phyloP scores from a whole-genome alignment of 2,113 vertebrate genomes.

The Dromas ardeola region DNA sequence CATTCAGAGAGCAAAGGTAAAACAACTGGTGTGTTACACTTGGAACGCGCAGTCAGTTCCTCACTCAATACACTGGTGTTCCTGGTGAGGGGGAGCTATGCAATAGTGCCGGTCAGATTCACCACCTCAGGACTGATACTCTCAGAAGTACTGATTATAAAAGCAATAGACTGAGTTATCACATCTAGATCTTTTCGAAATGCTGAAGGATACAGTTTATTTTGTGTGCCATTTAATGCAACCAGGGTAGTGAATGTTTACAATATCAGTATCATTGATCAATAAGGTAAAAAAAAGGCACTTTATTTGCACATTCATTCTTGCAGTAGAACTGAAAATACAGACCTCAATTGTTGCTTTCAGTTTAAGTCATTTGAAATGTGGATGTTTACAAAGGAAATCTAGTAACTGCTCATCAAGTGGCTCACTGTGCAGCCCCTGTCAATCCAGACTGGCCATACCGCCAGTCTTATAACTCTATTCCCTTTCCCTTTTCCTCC shows the following conservation, averaged over 20 bases:
- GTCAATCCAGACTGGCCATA: neutral
- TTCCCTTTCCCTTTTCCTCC: neutral
- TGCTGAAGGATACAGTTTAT: neutral
- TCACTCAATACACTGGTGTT: neutral
- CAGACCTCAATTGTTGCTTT: neutral
- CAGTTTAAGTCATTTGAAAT: neutral
- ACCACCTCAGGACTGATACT: neutral
- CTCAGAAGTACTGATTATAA: neutral
- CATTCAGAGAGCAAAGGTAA: neutral
- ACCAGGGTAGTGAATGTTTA: neutral
- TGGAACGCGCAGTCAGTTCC: neutral
- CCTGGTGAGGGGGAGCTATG: neutral
- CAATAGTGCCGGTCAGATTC: fast-evolving
- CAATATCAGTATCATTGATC: neutral
- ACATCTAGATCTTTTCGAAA: neutral
- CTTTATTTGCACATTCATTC: neutral
- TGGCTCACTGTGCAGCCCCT: neutral
- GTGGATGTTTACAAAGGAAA: neutral
- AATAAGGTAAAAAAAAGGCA: neutral
- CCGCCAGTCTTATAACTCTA: fast-evolving
- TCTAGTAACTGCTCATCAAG: neutral
- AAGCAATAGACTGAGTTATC: neutral
- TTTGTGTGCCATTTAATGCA: neutral
- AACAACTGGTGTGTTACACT: neutral
- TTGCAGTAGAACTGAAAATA: neutral